Conservation (phyloP, 1,140 invertebrate species). For the Brachionus calyciflorus region DNA sequence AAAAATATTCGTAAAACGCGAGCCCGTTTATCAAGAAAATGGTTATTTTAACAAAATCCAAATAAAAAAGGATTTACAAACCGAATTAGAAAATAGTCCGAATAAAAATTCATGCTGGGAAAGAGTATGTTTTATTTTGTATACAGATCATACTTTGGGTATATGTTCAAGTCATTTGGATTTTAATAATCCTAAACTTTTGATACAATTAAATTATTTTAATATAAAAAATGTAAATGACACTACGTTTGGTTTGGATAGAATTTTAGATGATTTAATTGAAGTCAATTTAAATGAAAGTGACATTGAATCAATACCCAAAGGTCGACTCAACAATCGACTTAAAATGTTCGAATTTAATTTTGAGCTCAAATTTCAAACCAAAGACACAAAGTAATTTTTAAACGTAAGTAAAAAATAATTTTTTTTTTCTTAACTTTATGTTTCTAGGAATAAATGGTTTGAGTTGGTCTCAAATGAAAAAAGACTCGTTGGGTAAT, state of each 20-base stretch:
- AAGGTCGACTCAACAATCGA: neutral
- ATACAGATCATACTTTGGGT: neutral
- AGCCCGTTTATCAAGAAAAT: conserved; percentile 1
- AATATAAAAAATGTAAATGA: neutral
- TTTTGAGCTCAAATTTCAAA: neutral
- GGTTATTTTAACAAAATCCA: conserved; percentile 32
- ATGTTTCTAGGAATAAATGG: too few species aligned
- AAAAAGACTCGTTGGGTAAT: too few species aligned
- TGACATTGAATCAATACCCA: neutral
- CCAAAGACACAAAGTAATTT: neutral
- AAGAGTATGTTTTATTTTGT: conserved; percentile 8
- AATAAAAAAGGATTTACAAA: neutral
- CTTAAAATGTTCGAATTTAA: neutral
- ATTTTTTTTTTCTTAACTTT: neutral
- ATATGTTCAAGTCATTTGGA: neutral
- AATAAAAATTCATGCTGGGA: conserved; percentile 5
- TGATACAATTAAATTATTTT: conserved; percentile 16
- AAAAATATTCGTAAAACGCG: neutral
- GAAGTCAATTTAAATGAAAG: neutral
- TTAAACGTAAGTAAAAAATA: too few species aligned
- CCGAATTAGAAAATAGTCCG: neutral
- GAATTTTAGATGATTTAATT: neutral
- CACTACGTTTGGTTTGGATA: neutral
- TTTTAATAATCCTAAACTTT: neutral
- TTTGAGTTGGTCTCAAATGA: too few species aligned